Evolutionary conservation across 2,888 invertebrate genomes (phyloP), one percentile per base, ranked within the genome.

Genomic region (Colletes collaris): DNA sequence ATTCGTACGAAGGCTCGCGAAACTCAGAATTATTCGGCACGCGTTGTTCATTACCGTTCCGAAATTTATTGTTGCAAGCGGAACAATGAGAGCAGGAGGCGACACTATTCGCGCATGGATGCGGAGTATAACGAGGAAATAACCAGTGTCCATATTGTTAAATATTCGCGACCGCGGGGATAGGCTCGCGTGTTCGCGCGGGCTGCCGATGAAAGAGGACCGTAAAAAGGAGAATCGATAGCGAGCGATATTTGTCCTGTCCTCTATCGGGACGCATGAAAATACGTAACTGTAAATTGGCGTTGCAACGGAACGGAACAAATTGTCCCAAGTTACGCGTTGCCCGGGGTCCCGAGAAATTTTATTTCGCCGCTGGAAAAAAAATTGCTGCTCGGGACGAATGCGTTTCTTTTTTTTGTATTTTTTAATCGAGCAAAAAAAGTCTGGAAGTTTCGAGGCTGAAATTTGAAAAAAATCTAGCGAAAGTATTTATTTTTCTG

Each of bases 61-160:
- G 13, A 56, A 79, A 79, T 77, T 66, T 71, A 79, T 77, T 50
- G 64, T 76, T 71, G 50, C 16, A 44, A 46, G 3, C 13, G 19
- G 35, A 13, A 44, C 50, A 13, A 74, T 59, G 55, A 2, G n/a
- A 40, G 16, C 37, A 10, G 16, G n/a, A 16, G 19, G 44, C 46
- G n/a, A 7, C 5, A 4, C 40, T n/a, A 35, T 2, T 60, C 60
- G 44, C 13, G 37, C 16, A 40, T 4, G 50, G 37, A 27, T 58
- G 35, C 44, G n/a, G 49, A 27, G 13, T 44, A 44, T 73, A 79
- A 79, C 67, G 73, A 63, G 73, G 50, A 78, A 72, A 78, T 78
- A 79, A 78, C 67, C 79, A 19, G 78, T 63, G 50, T 50, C 59
- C 73, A 73, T 73, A 79, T 78, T 78, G 82, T 71, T 82, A 79